Evolutionary conservation across 2,113 vertebrate species (phyloP), one percentile per base, ranked within the genome.

Genomic region (Pseudonaja textilis): DNA sequence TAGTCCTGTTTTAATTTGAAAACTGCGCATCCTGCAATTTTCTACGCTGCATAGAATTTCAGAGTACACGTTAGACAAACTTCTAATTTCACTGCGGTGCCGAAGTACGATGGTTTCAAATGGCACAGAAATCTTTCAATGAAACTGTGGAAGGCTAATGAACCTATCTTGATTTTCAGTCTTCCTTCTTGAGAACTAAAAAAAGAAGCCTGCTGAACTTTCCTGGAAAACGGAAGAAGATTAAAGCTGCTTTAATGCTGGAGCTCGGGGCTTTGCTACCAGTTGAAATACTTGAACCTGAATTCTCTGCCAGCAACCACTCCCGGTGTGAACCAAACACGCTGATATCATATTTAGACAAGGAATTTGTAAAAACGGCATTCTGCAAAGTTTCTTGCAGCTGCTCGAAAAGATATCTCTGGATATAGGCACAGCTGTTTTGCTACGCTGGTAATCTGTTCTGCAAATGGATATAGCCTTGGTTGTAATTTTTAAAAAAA

Each of bases 1-100:
- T 50, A 25, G 9, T n/a, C 42, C 56, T 50, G 11, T 81, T 74
- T 91, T 56, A 18, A 26, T 86, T 29, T 95, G 93, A 85, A 93
- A 81, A 69, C 11, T 69, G 3, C 16, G 11, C 26, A 69, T 69
- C 29, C 5, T n/a, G 61, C 0, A 16, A 88, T 25, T 2, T 89
- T 42, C 50, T 85, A 3, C 11, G 57, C 85, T 88, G 54, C 8
- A 89, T 89, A 12, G 57, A 0, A 14, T 87, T 86, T 94, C 95
- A 5, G 0, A 93, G 34, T 9, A 92, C 91, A 64, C 52, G 88
- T 50, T 5, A 55, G 57, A 87, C 18, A 26, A 23, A 22, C 10
- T 59, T 89, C 61, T 25, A 8, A 39, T 90, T 69, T 90, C 18
- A 52, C 3, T 34, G 29, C 18, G 0, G 4, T 16, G 7, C 81